phyloP scores from a whole-genome alignment of 2,888 invertebrate species.

The Acrobasis repandana region DNA sequence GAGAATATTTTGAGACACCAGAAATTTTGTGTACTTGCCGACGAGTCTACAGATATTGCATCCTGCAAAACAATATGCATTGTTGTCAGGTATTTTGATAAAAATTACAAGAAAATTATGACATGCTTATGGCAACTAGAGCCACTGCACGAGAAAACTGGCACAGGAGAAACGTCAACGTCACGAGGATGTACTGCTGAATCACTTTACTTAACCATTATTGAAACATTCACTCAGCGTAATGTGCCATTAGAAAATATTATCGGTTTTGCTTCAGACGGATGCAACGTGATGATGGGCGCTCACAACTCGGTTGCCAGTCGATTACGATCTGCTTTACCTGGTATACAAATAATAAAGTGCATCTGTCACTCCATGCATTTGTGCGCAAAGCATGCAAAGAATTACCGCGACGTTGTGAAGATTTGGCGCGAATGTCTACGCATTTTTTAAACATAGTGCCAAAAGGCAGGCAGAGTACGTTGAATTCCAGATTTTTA shows the following conservation, averaged over 20 bases:
- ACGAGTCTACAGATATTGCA: conserved; percentile 15
- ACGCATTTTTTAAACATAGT: conserved; percentile 8
- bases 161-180: no score
- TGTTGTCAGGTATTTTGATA: conserved; percentile 10
- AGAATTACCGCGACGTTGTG: conserved; percentile 31
- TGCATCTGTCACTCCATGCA: conserved; percentile 43
- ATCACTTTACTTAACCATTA: conserved; percentile 15
- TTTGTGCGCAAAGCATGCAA: conserved; percentile 44
- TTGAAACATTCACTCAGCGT: conserved; percentile 18
- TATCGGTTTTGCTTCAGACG: conserved; percentile 38
- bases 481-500: not conserved
- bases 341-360: conserved; percentile 36
- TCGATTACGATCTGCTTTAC: conserved; percentile 30
- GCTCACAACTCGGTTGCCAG: conserved; percentile 39
- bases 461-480: not conserved
- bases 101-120: conserved; percentile 5
- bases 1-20: not conserved
- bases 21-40: conserved; percentile 12
- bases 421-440: not conserved
- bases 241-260: conserved; percentile 33
- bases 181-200: conserved; percentile 17
- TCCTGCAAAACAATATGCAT: conserved; percentile 9
- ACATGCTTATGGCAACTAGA: conserved; percentile 11
- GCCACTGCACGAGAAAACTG: conserved; percentile 3
- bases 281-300: conserved; percentile 33